These are phyloP conservation scores for Lacerta bilineata DNA, from an alignment of 2,797 vertebrate genomes.

Conservation along the genomic window DNA sequence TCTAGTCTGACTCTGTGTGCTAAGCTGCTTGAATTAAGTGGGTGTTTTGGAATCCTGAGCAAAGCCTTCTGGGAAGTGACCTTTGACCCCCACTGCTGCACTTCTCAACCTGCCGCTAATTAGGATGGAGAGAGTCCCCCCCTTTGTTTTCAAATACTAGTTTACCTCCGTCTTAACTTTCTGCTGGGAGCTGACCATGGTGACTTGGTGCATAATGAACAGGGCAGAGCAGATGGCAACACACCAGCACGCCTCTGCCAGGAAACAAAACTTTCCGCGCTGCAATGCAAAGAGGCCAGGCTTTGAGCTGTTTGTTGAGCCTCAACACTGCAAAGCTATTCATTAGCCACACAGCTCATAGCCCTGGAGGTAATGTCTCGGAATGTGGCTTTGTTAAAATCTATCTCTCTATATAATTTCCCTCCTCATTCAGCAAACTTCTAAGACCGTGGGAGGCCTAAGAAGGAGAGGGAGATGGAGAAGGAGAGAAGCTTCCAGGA, in stretches of 20 bases:
- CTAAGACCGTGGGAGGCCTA: background rate
- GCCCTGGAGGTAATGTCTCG: conserved; percentile 50
- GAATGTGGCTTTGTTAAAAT: conserved; percentile 45
- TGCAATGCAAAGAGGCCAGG: conserved; percentile 10
- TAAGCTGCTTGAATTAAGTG: conserved; percentile 79
- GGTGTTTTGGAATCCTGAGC: conserved; percentile 77
- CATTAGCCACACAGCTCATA: conserved; percentile 56
- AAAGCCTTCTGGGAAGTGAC: conserved; percentile 78
- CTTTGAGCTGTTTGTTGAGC: conserved; percentile 41
- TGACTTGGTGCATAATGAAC: conserved; percentile 62
- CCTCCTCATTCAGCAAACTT: conserved; percentile 49
- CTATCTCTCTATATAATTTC: rapidly evolving
- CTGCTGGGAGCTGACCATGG: conserved; percentile 63
- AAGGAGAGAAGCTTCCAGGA: background rate
- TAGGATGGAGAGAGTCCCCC: conserved; percentile 70
- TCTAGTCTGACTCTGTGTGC: conserved; percentile 72
- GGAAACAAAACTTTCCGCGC: conserved; percentile 53
- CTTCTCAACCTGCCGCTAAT: conserved; percentile 76
- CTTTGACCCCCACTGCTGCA: conserved; percentile 72
- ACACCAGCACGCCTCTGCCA: conserved; percentile 39
- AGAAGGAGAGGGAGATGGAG: background rate
- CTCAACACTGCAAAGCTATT: conserved; percentile 53
- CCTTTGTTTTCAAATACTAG: conserved; percentile 70
- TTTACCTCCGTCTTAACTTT: conserved; percentile 60
- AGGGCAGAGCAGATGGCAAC: conserved; percentile 54